Base-by-base conservation (phyloP, 2,113 vertebrate species). In the Sardina pilchardus region DNA sequence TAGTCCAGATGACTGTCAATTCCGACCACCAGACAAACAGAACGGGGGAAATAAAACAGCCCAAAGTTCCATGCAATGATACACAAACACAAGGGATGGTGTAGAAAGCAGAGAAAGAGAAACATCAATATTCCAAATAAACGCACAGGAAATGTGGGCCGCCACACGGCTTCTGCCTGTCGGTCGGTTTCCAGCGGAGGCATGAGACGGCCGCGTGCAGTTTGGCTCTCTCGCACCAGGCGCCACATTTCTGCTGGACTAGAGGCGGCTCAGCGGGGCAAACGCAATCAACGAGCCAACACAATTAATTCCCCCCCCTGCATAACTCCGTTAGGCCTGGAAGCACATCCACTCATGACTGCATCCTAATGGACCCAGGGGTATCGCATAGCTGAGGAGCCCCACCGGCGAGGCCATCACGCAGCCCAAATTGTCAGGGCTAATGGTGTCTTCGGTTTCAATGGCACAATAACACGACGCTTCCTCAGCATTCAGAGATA, bases 281-380 rank as follows among this genome's bases (percentile, higher is more conserved):
- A 85, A 87, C 82, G 30, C 82, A 87, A 87, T 87, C 82, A 84
- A 80, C 26, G 9, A 59, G 42, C 81, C 50, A 19, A 63, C 26
- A 39, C 67, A 84, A 82, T 89, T 86, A 56, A 87, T 85, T 86
- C 43, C 82, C 86, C 82, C 86, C 84, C 63, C 86, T 63, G 80
- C 67, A 53, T 56, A 43, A 81, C 48, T 67, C 42, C 3, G 85
- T 81, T 42, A 81, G 50, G 39, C n/a, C 24, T 59, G 36, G 78
- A 78, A 43, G 84, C 80, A 36, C 45, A 26, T n/a, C 80, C 9
- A 26, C 83, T 36, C 59, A 36, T 17, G 85, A 82, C 75, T 45
- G 39, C 81, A 84, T 82, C 12, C 53, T 78, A 45, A 86, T 78
- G 45, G 56, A 59, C 53, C 45, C 81, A 19, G 39, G 56, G 24